Conservation (phyloP, 2,797 vertebrate genomes). For the Bradypodion pumilum region DNA sequence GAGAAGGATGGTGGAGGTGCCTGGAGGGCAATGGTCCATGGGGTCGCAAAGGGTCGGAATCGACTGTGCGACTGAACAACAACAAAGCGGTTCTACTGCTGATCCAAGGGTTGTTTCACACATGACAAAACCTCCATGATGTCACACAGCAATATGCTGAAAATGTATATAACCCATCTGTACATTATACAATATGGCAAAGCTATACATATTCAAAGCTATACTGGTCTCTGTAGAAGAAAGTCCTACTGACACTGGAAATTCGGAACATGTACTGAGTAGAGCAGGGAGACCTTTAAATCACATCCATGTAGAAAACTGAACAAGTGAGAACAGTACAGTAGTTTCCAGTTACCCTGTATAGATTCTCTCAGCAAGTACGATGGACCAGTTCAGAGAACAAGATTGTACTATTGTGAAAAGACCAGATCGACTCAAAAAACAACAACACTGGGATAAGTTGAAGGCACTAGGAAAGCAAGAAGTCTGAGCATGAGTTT, state of each 20-base stretch:
- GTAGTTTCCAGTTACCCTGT: neutral
- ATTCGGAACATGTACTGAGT: neutral
- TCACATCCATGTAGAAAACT: neutral
- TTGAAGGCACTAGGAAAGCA: no score
- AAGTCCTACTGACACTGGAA: neutral
- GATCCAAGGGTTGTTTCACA: neutral
- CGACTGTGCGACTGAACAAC: no score
- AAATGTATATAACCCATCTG: neutral
- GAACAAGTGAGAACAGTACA: neutral
- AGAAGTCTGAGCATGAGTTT: no score
- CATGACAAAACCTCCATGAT: neutral
- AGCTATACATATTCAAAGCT: neutral
- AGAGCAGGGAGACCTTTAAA: neutral
- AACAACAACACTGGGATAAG: no score
- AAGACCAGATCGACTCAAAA: no score
- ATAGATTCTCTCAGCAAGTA: neutral
- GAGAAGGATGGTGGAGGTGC: no score
- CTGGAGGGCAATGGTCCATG: no score
- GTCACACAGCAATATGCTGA: neutral
- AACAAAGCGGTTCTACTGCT: neutral
- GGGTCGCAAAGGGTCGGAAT: no score
- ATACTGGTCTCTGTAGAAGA: neutral
- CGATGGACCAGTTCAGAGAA: neutral
- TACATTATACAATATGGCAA: neutral
- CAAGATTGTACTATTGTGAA: neutral